Base-by-base conservation (phyloP, 2,797 vertebrate genomes). In the Tolypeutes matacus region DNA sequence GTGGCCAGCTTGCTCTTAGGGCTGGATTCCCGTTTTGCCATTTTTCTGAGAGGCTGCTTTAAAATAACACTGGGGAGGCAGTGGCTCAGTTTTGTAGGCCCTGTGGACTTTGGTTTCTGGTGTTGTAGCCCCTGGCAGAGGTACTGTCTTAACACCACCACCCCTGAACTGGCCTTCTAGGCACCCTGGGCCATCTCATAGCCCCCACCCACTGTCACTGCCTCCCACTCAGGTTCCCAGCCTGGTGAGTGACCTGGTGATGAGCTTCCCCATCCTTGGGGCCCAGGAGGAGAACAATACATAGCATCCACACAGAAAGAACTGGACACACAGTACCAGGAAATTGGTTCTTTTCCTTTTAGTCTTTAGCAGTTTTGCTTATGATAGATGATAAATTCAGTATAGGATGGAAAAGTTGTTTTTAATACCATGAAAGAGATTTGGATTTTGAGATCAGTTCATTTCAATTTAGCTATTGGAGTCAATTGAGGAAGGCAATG, bases 371-470 rank as follows among this genome's bases (percentile, higher is more conserved):
- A 51, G 25, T 80, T 90, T 93, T 56, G 67, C 69, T 82, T 84
- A 14, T 36, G 60, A 58, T 69, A 58, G 73, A 39, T 3, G 4
- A 21, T 49, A 53, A 17, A 13, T 91, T 86, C 31, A 58, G 7
- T 86, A 46, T 83, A 75, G 53, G 58, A 56, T 25, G 60, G 93
- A 60, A 82, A 80, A 36, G 42, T 75, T 64, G 18, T 39, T 56
- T 56, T 56, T 56, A 56, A 56, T 56, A 56, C 56, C 56, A 21
- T 56, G 56, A 56, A 56, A 21, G 51, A 53, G 51, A 21, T 56
- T 75, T 86, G 15, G 49, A 62, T 78, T 80, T 89, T 73, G 39
- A 86, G 76, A 58, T 65, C 21, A 36, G 11, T 73, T 78, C 39
- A 23, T 77, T 89, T 69, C 42, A 76, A 56, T 31, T 53, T n/a